Evolutionary conservation across 2,888 invertebrate species (phyloP), one percentile per base, ranked within the genome.

Genomic region (Platerodrilus igneus): DNA sequence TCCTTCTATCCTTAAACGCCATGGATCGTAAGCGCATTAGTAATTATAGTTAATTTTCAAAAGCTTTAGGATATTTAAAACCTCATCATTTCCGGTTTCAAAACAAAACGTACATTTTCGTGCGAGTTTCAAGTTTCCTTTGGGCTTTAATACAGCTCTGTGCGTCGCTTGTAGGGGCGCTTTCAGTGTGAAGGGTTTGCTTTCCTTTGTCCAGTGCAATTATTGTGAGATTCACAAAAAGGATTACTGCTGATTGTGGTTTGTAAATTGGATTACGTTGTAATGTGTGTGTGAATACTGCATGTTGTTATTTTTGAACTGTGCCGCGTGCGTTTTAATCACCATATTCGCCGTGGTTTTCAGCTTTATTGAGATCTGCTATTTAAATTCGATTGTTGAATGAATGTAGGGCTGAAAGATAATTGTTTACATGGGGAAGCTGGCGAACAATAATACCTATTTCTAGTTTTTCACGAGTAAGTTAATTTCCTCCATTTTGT

Each of bases 181-280:
- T 20, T 38, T 11, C 20, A 26, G 17, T 17, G 31, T 19, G 25
- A 22, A 31, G 22, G 9, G 15, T 8, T 7, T 20, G 9, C 19
- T 22, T 29, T 41, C 41, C 41, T 41, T 41, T 41, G 41, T 41
- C 41, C 41, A 27, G 25, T 22, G 30, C 42, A 34, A 37, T 37
- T 41, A 32, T 32, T 26, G n/a, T n/a, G 37, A 36, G 41, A 41
- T 38, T 42, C 37, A 15, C 42, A 37, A 42, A 42, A 37, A 42
- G 37, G 34, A 42, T 42, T 42, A 42, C 37, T 17, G 42, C 26
- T 42, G 42, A 42, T 42, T 42, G 42, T 34, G 42, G 42, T 34
- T 42, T 34, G 42, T 34, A 42, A 42, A 42, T 42, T 42, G 42
- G 42, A 42, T 42, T 42, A 42, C 18, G 34, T 26, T 34, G 29